Evolutionary conservation across 1,140 invertebrate species (phyloP), one percentile per base, ranked within the genome.

Genomic region (Tetranychus urticae): DNA sequence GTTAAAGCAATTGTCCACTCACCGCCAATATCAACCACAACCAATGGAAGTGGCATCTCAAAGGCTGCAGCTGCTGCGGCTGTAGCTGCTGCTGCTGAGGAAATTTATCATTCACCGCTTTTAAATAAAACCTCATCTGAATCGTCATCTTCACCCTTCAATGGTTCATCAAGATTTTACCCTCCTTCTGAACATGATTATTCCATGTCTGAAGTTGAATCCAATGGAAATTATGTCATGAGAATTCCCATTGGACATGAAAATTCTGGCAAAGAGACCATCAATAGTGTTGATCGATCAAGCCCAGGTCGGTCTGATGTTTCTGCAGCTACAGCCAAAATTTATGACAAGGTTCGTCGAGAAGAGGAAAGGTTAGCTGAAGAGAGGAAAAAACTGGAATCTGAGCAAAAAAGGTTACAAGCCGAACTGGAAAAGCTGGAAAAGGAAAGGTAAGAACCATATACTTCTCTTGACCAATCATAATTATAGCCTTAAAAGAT

Each of bases 341-440:
- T 52, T 8, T 56, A 60, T 4, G 64, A 66, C 45, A 60, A 67
- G 36, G 52, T 67, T 31, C 61, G 61, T 10, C 50, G 61, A 56
- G 65, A 64, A 35, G 61, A 62, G 56, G 62, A 66, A 54, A 58
- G 57, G 54, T 23, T 67, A 12, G 66, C 62, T 2, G 65, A 66
- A n/a, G 66, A 66, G 42, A 61, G 58, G 33, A 39, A 55, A 36
- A 65, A 64, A 55, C 50, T 67, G 23, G 65, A 66, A 35, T 61
- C 64, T 42, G 63, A 67, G 33, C 64, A 65, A 37, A 54, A 62
- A 56, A 59, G 64, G 23, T 50, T 66, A 37, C 56, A 63, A 47
- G 31, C 50, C 8, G 63, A 64, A 60, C 31, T 58, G 13, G 56
- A 64, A 45, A 61, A 64, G 36, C 52, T 64, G n/a, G 58, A 64